Conservation (phyloP, 2,888 invertebrate species). For the Hirtodrosophila confusa region DNA sequence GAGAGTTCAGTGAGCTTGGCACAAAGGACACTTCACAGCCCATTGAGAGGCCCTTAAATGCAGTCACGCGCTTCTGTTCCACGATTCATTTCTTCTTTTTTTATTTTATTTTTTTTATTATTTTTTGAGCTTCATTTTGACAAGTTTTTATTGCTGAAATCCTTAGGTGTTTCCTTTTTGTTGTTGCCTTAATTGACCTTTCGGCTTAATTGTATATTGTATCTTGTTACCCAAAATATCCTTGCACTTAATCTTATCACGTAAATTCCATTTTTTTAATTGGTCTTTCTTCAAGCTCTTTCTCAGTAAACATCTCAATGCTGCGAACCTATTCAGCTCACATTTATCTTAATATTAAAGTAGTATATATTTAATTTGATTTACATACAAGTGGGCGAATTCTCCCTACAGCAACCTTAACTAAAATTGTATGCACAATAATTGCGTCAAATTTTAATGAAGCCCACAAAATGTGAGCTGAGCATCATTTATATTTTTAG, state of each 20-base stretch:
- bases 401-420: neutral
- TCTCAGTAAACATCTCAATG: neutral
- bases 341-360: constrained; percentile 2
- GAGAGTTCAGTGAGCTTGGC: too few species aligned
- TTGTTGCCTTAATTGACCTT: constrained; percentile 9
- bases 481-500: constrained; percentile 26
- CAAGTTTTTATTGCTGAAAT: constrained; percentile 18
- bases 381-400: too few species aligned
- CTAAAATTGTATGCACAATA: constrained; percentile 19
- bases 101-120: constrained; percentile 9
- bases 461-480: constrained; percentile 14
- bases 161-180: constrained; percentile 5
- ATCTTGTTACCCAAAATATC: constrained; percentile 14
- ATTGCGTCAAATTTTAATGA: constrained; percentile 32
- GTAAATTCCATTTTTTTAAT: constrained; percentile 4
- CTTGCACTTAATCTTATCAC: constrained; percentile 11
- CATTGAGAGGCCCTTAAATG: constrained; percentile 43
- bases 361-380: too few species aligned
- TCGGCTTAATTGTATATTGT: constrained; percentile 34
- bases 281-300: neutral
- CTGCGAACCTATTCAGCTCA: too few species aligned
- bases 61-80: constrained; percentile 26
- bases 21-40: constrained; percentile 38
- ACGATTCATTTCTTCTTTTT: constrained; percentile 16
- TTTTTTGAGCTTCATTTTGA: constrained; percentile 13